These are phyloP conservation scores for Falco novaeseelandiae DNA, from an alignment of 2,797 vertebrate genomes.

Conservation along the genomic window DNA sequence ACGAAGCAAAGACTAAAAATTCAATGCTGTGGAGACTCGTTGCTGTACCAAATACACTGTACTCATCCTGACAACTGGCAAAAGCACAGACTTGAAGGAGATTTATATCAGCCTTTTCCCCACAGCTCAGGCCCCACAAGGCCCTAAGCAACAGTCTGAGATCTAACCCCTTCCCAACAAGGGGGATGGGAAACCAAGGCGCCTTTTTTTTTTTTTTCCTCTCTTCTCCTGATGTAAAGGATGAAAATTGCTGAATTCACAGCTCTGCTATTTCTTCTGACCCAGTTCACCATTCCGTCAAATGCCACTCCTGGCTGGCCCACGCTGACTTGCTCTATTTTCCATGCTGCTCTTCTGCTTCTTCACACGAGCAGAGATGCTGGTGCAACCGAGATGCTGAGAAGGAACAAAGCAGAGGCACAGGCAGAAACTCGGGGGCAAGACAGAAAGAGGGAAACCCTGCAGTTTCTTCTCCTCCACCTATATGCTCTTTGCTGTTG, in stretches of 20 bases:
- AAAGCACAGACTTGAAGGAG: background rate
- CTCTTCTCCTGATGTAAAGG: background rate
- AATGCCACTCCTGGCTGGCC: constrained; percentile 1
- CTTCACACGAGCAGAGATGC: background rate
- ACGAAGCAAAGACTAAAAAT: background rate
- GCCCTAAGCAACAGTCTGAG: background rate
- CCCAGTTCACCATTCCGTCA: constrained; percentile 2
- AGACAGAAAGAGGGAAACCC: background rate
- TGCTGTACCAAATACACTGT: background rate
- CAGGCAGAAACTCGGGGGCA: background rate
- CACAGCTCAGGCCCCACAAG: background rate
- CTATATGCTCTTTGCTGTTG: background rate
- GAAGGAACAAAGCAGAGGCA: background rate
- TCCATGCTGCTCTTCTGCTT: constrained; percentile 27
- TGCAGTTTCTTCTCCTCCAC: background rate
- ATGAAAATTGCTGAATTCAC: constrained; percentile 50
- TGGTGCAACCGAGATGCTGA: background rate
- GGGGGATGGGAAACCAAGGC: background rate
- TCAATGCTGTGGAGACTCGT: background rate
- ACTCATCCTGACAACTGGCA: constrained; percentile 1
- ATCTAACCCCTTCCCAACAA: background rate
- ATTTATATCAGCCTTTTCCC: constrained; percentile 25
- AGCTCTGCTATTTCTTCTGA: constrained; percentile 59
- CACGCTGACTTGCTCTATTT: constrained; percentile 46
- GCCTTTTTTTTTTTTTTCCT: too few species aligned